Percentiles rank a stretch among this genome's conserved stretches.
Conservation (phyloP, 2,888 invertebrate genomes). For the Pandemis heparana region DNA sequence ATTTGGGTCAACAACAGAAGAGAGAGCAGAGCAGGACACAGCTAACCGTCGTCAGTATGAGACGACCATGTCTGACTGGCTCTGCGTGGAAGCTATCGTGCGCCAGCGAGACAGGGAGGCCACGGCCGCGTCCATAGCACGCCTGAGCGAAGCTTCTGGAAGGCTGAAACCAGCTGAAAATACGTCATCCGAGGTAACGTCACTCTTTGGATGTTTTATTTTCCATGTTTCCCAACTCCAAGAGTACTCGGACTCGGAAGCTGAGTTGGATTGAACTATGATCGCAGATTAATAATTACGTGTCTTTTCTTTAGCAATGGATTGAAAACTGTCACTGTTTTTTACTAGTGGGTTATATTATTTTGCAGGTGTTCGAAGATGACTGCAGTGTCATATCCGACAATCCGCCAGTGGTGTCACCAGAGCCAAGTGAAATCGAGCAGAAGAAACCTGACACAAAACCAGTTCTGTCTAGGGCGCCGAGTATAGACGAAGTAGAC, state of each 20-base stretch:
- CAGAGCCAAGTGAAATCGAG: constrained; percentile 80
- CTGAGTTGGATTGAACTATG: too few species aligned
- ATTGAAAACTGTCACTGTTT: too few species aligned
- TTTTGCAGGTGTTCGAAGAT: constrained; percentile 83
- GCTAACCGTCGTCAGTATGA: constrained; percentile 92
- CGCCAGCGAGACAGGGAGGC: constrained; percentile 92
- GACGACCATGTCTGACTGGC: constrained; percentile 97
- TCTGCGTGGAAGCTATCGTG: constrained; percentile 97
- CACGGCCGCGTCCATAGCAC: constrained; percentile 93
- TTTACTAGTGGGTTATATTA: not conserved
- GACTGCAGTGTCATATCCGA: constrained; percentile 85
- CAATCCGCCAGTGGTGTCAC: constrained; percentile 81
- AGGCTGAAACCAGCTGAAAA: constrained; percentile 72
- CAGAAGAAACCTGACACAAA: constrained; percentile 70
- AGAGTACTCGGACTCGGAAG: too few species aligned
- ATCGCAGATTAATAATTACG: too few species aligned
- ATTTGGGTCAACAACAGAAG: constrained; percentile 89
- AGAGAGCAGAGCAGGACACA: constrained; percentile 88
- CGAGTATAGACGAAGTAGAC: constrained; percentile 81
- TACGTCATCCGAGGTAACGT: constrained; percentile 62
- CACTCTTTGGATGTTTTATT: too few species aligned
- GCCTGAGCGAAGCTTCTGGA: constrained; percentile 90
- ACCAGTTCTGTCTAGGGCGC: constrained; percentile 75
- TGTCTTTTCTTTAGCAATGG: too few species aligned
- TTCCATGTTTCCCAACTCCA: too few species aligned